Evolutionary conservation across 2,113 vertebrate species (phyloP).

Genomic region (Cyanoliseus patagonus): DNA sequence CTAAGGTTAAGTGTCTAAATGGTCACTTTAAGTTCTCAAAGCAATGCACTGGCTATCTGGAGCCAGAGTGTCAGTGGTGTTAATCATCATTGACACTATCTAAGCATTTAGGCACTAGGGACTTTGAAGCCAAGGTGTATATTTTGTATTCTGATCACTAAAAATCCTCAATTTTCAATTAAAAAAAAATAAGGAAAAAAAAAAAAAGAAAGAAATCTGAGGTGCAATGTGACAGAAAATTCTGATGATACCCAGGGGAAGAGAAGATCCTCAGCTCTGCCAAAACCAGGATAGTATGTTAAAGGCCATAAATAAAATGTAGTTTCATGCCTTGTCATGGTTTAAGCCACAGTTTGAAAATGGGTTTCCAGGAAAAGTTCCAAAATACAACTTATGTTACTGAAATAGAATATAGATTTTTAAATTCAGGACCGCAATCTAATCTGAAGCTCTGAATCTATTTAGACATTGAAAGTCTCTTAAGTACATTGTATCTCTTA

Average conservation of each 20-base stretch:
- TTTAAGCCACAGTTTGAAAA: not conserved
- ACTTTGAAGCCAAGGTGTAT: not conserved
- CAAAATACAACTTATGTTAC: not conserved
- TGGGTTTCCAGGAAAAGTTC: not conserved
- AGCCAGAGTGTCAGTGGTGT: not conserved
- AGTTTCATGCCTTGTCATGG: not conserved
- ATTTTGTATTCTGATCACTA: not conserved
- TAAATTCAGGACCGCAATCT: not conserved
- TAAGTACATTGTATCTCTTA: not conserved
- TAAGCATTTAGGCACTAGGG: not conserved
- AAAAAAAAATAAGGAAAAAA: not conserved
- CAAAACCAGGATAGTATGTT: not conserved
- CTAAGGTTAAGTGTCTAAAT: constrained; percentile 41
- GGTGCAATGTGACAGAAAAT: not conserved
- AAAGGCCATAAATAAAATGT: not conserved
- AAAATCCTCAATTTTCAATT: not conserved
- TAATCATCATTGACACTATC: not conserved
- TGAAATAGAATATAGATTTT: not conserved
- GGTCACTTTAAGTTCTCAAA: constrained; percentile 12
- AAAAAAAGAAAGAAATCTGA: not conserved
- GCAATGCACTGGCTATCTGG: not conserved
- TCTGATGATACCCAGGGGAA: not conserved
- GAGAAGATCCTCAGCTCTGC: not conserved
- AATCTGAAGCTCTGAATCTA: not conserved
- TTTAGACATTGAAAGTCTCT: not conserved